Base-by-base conservation (phyloP, 23 tunicate species). In the Halocynthia aurantium region DNA sequence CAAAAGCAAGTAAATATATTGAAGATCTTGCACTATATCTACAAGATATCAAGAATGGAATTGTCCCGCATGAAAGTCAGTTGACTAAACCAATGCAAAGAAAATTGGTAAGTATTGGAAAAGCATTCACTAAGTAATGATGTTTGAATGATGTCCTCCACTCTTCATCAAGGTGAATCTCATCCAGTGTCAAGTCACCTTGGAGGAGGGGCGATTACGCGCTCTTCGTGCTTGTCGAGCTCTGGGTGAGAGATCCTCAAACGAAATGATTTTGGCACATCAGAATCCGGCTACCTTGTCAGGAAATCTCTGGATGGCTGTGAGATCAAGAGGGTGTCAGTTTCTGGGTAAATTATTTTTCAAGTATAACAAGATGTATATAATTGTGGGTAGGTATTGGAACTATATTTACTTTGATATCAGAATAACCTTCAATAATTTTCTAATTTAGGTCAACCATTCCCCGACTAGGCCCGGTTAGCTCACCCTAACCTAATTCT, bases 231-330 rank as follows among this genome's bases (percentile, higher is more conserved):
- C 84, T 10, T 70, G 81, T 20, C 55, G 87, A 55, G 90, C 97
- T 7, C 40, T 85, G 6, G 97, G 88, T 21, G 97, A 91, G 53
- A 72, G 97, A 19, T 77, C 84, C 52, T 81, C 91, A 52, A 85
- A 87, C 22, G 97, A 91, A 73, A 56, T 91, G 21, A 91, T 91
- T 65, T 62, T 81, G 19, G 69, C 80, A 62, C 97, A 91, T 82
- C 97, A 91, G 70, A 91, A 83, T 63, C 90, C 97, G 22, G 83
- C 91, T 7, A 91, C 86, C 7, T 72, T 91, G 54, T 85, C 97
- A 22, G 84, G 85, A 75, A 91, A 82, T 73, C 69, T 91, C n/a
- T 91, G 97, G 97, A 84, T 84, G 18, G 97, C 97, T 68, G 97
- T 91, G 13, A 52, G 97, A 66, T 81, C 84, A 7, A 91, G 97